These are phyloP conservation scores for Rhinoraja longicauda DNA, from an alignment of 2,797 vertebrate species.

Conservation along the genomic window DNA sequence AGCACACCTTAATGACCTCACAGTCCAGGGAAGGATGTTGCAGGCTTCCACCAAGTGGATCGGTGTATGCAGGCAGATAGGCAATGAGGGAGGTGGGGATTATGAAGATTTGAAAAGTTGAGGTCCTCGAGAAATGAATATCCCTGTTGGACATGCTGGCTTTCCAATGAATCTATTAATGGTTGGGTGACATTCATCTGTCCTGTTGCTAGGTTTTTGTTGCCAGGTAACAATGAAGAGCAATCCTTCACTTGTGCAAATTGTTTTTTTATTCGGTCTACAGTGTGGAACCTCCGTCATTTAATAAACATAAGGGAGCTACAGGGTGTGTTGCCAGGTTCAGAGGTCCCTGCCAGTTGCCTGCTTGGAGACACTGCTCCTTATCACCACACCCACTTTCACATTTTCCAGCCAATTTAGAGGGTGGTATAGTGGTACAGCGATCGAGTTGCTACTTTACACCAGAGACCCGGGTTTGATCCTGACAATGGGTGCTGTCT, in stretches of 20 bases:
- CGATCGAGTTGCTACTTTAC: no score
- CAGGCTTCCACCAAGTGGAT: background rate
- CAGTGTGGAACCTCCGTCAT: background rate
- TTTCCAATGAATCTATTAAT: background rate
- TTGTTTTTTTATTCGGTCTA: slow-evolving; percentile 11
- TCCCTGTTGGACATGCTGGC: no score
- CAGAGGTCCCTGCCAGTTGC: background rate
- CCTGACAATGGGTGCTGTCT: no score
- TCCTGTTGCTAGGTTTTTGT: slow-evolving; percentile 29
- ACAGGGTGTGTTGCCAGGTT: background rate
- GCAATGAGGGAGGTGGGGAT: background rate
- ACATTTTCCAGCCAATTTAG: background rate
- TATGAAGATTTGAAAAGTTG: background rate
- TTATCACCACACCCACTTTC: background rate
- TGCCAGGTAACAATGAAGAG: background rate
- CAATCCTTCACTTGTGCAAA: slow-evolving; percentile 12
- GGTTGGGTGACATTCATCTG: slow-evolving; percentile 11
- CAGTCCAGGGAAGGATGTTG: background rate
- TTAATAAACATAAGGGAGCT: background rate
- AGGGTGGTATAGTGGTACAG: no score
- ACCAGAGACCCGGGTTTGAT: no score
- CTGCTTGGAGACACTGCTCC: background rate
- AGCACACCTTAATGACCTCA: no score
- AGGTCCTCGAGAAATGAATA: background rate
- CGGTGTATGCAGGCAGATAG: no score